These are phyloP conservation scores for Perithous albicinctus DNA, from an alignment of 2,888 invertebrate species.

Conservation along the genomic window DNA sequence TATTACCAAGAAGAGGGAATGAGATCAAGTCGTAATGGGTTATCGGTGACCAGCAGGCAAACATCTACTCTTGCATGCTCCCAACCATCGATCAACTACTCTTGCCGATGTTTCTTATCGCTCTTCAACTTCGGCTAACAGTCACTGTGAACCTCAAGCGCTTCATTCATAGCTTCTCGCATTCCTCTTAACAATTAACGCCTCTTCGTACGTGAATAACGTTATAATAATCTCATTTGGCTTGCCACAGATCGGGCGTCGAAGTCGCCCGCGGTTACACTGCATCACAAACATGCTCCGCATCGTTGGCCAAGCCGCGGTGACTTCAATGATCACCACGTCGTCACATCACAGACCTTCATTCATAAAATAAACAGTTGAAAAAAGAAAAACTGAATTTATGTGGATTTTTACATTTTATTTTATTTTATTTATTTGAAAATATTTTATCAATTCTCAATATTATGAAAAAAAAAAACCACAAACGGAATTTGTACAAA, in stretches of 20 bases:
- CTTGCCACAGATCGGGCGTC: constrained; percentile 76
- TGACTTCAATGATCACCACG: constrained; percentile 34
- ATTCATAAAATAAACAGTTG: too few species aligned
- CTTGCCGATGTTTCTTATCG: constrained; percentile 41
- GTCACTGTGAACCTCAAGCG: background rate
- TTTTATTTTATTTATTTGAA: too few species aligned
- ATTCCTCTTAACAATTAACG: background rate
- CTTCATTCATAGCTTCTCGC: constrained; percentile 20
- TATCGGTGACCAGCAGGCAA: constrained; percentile 67
- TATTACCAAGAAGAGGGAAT: constrained; percentile 52
- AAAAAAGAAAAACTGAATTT: too few species aligned
- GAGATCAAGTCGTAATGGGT: constrained; percentile 70
- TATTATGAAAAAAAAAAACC: too few species aligned
- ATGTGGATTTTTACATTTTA: too few species aligned
- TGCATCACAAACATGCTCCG: constrained; percentile 44
- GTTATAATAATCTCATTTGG: constrained; percentile 7
- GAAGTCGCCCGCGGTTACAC: constrained; percentile 77
- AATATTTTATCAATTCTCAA: too few species aligned
- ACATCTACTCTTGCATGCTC: background rate
- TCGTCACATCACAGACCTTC: background rate
- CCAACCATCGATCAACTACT: constrained; percentile 10
- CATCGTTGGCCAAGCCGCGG: constrained; percentile 16
- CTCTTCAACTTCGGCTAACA: background rate
- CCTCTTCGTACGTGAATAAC: background rate
- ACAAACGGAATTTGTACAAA: too few species aligned